Evolutionary conservation across 2,113 vertebrate species (phyloP), one percentile per base, ranked within the genome.

Genomic region (Penelope pileata): DNA sequence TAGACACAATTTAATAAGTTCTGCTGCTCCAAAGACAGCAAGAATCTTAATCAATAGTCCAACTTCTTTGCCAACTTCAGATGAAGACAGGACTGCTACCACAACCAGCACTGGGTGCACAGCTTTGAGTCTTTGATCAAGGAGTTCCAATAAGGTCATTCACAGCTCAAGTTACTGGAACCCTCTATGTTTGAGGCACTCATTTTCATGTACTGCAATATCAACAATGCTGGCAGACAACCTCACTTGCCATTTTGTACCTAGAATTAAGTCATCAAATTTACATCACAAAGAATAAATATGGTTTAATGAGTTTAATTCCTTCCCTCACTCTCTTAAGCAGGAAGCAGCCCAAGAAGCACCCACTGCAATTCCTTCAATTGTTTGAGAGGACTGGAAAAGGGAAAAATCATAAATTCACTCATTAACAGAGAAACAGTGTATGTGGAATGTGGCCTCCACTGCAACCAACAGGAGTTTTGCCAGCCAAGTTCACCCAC

Each of bases 251-350:
- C 16, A 2, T 9, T 85, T 48, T 56, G 60, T 79, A 86, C 69
- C 73, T 73, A 48, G 86, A 93, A 96, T 96, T 94, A 95, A 93
- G 83, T 91, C 68, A 86, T 74, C 54, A 91, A 91, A 95, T 95
- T 93, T 89, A 68, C 86, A 93, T 94, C 87, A 87, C 83, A 94
- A 94, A 96, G 86, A 92, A 76, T 84, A 94, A 89, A 76, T 58
- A 59, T 17, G 14, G 66, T 93, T 92, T 92, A 93, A 97, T 92
- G 74, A 89, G 84, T 82, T 86, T 91, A 82, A 93, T 92, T 92
- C 91, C 74, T 89, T 64, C 86, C 67, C 84, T 93, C 91, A 32
- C 51, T 83, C 91, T 83, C 56, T 82, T 78, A 87, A 86, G 58
- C 69, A 75, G 91, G 68, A 88, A 83, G 81, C 86, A 94, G 86